Percentiles rank a stretch among this genome's conserved stretches.
Conservation (phyloP, 2,113 vertebrate genomes). For the Okapia johnstoni region DNA sequence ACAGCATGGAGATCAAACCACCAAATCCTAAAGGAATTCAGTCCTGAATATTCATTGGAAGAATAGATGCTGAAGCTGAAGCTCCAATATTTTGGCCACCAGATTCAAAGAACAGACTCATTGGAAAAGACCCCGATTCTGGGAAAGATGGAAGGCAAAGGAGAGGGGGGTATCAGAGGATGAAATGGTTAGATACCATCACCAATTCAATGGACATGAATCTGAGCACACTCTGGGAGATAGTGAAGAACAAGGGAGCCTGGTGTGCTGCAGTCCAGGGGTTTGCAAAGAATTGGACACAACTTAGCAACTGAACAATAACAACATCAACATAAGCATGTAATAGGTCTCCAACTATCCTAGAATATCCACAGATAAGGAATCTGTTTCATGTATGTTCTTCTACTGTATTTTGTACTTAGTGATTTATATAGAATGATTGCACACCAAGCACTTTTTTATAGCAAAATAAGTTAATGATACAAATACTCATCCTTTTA, state of each 20-base stretch:
- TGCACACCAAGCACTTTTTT: not conserved
- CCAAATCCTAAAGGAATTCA: not conserved
- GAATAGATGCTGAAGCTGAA: not conserved
- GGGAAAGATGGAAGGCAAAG: not conserved
- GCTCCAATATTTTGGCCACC: not conserved
- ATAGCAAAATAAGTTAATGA: not conserved
- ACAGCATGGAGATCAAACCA: not conserved
- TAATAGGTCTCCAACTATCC: not conserved
- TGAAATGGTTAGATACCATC: not conserved
- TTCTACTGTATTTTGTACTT: not conserved
- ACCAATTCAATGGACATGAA: not conserved
- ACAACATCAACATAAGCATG: not conserved
- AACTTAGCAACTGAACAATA: not conserved
- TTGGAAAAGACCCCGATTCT: not conserved
- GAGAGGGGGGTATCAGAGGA: not conserved
- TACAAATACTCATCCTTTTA: not conserved
- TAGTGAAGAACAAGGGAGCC: not conserved
- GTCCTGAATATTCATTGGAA: not conserved
- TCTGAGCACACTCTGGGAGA: not conserved
- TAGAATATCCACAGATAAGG: not conserved
- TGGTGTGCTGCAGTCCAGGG: not conserved
- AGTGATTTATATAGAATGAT: not conserved
- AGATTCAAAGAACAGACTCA: not conserved
- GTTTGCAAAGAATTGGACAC: accelerated
- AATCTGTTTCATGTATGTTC: not conserved